Percentiles rank a stretch among this genome's conserved stretches.
Evolutionary conservation across 2,888 invertebrate species (phyloP).

Genomic region (Cheilosia scutellata): DNA sequence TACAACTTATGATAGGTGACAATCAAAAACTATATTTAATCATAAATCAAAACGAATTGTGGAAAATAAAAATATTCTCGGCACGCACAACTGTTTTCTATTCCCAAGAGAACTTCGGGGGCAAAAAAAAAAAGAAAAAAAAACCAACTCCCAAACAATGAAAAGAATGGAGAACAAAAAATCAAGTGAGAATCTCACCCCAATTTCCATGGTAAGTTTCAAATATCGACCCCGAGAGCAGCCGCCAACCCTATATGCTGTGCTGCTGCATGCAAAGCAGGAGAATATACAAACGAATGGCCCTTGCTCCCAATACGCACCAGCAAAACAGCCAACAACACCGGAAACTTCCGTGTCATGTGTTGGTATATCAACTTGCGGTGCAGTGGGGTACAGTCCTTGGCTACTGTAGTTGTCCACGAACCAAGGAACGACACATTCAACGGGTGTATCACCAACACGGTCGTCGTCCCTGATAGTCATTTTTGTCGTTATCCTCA

Average conservation of each 20-base stretch:
- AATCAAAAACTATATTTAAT: constrained; percentile 61
- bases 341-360: constrained; percentile 71
- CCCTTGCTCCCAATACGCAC: constrained; percentile 70
- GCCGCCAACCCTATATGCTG: constrained; percentile 12
- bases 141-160: constrained; percentile 13
- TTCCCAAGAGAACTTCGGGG: constrained; percentile 52
- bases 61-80: constrained; percentile 47
- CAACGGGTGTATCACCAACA: constrained; percentile 57
- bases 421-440: constrained; percentile 53
- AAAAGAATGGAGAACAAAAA: constrained; percentile 42
- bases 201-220: constrained; percentile 71
- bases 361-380: constrained; percentile 64
- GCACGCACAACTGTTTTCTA: constrained; percentile 63
- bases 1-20: constrained; percentile 68
- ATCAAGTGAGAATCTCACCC: constrained; percentile 65
- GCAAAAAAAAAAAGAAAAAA: constrained; percentile 15
- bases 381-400: constrained; percentile 25
- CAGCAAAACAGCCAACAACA: constrained; percentile 55
- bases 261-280: constrained; percentile 46
- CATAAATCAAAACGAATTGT: constrained; percentile 60
- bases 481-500: constrained; percentile 60
- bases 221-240: constrained; percentile 74
- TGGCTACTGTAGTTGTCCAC: constrained; percentile 31
- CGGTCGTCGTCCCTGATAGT: constrained; percentile 14
- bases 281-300: constrained; percentile 39